Conservation (phyloP, 1,140 invertebrate species). For the Lethocerus indicus region DNA sequence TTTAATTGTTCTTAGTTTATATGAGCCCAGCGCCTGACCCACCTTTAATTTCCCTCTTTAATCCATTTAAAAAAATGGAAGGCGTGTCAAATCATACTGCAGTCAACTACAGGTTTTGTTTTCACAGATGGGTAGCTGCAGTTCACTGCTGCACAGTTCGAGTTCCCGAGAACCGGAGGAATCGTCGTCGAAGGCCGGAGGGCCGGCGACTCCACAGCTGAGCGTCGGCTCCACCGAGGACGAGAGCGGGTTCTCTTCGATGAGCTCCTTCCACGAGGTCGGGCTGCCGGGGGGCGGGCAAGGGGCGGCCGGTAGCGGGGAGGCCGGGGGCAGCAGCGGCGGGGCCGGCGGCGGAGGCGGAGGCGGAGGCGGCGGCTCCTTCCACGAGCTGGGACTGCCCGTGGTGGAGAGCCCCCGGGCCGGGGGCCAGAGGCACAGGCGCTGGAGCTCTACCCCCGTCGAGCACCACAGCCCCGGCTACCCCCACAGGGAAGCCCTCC, state of each 20-base stretch:
- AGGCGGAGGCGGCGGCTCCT: constrained; percentile 6
- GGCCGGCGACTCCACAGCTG: constrained; percentile 24
- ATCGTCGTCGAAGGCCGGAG: constrained; percentile 21
- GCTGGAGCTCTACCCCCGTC: constrained; percentile 17
- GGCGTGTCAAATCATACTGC: too few relatives aligned
- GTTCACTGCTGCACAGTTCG: constrained; percentile 15
- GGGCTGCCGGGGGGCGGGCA: too few relatives aligned
- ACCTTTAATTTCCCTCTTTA: too few relatives aligned
- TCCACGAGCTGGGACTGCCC: constrained; percentile 19
- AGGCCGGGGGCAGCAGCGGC: too few relatives aligned
- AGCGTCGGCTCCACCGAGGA: constrained; percentile 44
- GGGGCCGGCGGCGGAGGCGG: constrained; percentile 4
- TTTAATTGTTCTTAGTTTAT: too few relatives aligned
- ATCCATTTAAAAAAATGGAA: too few relatives aligned
- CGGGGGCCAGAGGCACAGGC: constrained; percentile 10
- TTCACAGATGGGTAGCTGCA: constrained; percentile 17
- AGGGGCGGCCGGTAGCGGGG: constrained; percentile 17
- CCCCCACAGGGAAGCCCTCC: constrained; percentile 11
- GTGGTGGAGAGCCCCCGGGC: constrained; percentile 12
- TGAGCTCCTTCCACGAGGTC: constrained; percentile 63
- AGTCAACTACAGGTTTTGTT: background rate
- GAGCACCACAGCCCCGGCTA: constrained; percentile 5
- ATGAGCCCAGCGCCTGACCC: too few relatives aligned
- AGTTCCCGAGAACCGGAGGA: constrained; percentile 18
- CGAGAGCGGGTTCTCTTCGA: constrained; percentile 65